Percentiles rank a stretch among this genome's conserved stretches.
These are phyloP conservation scores for Stenchaetothrips biformis DNA, from an alignment of 2,888 invertebrate species.

Conservation along the genomic window DNA sequence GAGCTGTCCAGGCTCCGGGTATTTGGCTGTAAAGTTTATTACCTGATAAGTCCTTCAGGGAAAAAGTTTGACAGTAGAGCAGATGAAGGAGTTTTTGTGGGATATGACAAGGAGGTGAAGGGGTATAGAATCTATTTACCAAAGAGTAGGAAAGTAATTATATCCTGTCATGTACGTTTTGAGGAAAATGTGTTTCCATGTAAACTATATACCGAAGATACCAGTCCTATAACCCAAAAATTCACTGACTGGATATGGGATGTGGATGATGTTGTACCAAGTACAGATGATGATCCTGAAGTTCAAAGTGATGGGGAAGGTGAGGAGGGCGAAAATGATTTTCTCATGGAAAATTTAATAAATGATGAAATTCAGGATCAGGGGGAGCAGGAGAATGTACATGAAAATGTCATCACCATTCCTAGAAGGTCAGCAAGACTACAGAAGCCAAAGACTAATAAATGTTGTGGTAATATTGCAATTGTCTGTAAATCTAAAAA, in stretches of 20 bases:
- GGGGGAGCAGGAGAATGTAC: background rate
- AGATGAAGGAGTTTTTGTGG: background rate
- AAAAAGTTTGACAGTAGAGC: background rate
- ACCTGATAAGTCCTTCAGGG: background rate
- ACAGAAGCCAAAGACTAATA: background rate
- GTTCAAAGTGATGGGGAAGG: background rate
- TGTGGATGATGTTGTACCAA: background rate
- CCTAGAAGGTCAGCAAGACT: slow-evolving; percentile 11
- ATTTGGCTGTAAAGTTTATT: background rate
- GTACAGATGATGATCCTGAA: background rate
- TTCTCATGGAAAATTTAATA: background rate
- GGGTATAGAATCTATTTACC: background rate
- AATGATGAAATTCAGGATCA: background rate
- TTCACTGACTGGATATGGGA: background rate
- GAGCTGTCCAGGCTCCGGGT: background rate
- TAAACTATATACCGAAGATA: too few relatives aligned
- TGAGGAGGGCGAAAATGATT: background rate
- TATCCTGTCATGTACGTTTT: background rate
- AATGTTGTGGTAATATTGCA: background rate
- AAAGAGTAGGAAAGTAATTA: background rate
- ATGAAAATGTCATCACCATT: background rate
- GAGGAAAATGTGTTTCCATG: background rate
- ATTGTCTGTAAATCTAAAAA: too few relatives aligned
- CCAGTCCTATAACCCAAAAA: background rate
- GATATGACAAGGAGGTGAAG: background rate